These are phyloP conservation scores for Schrankia costaestrigalis DNA, from an alignment of 2,888 invertebrate genomes.

Conservation along the genomic window DNA sequence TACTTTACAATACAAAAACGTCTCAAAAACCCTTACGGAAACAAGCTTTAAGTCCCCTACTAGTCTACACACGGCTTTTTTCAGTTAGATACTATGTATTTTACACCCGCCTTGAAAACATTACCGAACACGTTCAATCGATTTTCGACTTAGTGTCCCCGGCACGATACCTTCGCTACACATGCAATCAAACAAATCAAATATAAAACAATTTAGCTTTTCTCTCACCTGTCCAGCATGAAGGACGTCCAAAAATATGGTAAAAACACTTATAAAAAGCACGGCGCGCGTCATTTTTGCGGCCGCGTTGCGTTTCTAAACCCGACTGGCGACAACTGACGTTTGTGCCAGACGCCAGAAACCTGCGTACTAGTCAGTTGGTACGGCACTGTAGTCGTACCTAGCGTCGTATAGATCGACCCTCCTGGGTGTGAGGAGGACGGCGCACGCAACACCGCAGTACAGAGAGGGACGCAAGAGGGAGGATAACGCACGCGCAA, in stretches of 20 bases:
- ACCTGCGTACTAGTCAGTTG: constrained; percentile 73
- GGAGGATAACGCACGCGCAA: constrained; percentile 73
- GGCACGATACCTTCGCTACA: constrained; percentile 18
- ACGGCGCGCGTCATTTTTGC: constrained; percentile 83
- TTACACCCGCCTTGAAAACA: constrained; percentile 71
- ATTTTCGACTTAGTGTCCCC: constrained; percentile 61
- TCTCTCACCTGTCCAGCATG: constrained; percentile 79
- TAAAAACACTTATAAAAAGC: constrained; percentile 81
- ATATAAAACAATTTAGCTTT: constrained; percentile 21
- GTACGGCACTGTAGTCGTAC: constrained; percentile 71
- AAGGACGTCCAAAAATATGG: constrained; percentile 80
- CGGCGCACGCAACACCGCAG: constrained; percentile 20
- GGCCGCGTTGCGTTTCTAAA: constrained; percentile 65
- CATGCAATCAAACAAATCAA: constrained; percentile 19
- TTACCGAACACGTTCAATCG: constrained; percentile 68
- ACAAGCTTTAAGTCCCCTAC: constrained; percentile 64
- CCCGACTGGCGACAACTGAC: constrained; percentile 58
- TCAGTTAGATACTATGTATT: constrained; percentile 64
- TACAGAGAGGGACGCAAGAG: constrained; percentile 49
- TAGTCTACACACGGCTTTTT: constrained; percentile 51
- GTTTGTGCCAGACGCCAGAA: constrained; percentile 66
- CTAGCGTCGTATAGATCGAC: constrained; percentile 78
- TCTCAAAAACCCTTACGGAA: constrained; percentile 39
- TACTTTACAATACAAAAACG: constrained; percentile 32
- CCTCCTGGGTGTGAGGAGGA: constrained; percentile 66